Evolutionary conservation across 1,140 invertebrate species (phyloP).

Genomic region (Antheraea pernyi): DNA sequence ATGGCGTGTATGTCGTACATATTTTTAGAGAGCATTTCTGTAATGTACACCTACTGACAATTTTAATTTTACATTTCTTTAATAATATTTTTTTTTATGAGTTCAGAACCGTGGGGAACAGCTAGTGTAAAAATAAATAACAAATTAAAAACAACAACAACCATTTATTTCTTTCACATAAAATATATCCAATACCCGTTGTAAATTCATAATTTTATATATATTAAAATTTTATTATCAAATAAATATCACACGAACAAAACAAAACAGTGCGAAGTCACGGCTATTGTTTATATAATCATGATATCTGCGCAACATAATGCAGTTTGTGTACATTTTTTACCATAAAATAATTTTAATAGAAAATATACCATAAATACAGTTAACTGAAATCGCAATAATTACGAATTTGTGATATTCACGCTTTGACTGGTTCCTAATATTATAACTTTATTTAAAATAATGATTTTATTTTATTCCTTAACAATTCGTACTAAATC

Average conservation of each 20-base stretch:
- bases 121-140: constrained; percentile 17
- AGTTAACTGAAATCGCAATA: not conserved
- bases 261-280: not conserved
- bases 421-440: no score
- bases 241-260: constrained; percentile 20
- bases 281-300: not conserved
- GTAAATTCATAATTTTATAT: constrained; percentile 24
- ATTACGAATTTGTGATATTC: no score
- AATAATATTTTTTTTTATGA: no score
- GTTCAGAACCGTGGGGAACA: no score
- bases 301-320: not conserved
- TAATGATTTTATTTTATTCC: not conserved
- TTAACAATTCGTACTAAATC: not conserved
- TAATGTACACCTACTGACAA: not conserved
- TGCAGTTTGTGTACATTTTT: not conserved
- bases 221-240: constrained; percentile 10
- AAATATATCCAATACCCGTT: constrained; percentile 49
- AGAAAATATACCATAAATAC: not conserved
- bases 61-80: no score
- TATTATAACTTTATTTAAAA: no score
- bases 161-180: constrained; percentile 46
- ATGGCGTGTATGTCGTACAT: no score
- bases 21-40: no score
- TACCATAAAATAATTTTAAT: not conserved
- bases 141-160: constrained; percentile 48